Evolutionary conservation across 2,113 vertebrate species (phyloP).

Genomic region (Sarotherodon lohbergeri): DNA sequence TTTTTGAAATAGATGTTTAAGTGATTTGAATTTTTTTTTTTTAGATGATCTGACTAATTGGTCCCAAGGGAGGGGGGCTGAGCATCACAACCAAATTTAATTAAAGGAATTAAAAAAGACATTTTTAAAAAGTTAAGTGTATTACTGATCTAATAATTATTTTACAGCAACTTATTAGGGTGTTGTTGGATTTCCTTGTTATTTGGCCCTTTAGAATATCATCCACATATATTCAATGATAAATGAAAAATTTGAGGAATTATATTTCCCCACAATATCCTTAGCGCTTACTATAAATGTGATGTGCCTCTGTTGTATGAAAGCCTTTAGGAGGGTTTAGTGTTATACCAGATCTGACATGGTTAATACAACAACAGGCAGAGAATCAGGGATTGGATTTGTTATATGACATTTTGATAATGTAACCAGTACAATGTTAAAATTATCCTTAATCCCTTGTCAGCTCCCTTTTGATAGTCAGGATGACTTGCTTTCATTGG

Average conservation of each 20-base stretch:
- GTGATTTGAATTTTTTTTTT: neutral
- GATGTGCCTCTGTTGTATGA: neutral
- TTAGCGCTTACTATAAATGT: neutral
- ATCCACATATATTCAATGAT: neutral
- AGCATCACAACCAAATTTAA: neutral
- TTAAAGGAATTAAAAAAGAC: neutral
- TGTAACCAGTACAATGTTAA: neutral
- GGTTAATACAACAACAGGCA: neutral
- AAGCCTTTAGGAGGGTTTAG: neutral
- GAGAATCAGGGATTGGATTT: neutral
- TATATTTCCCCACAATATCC: neutral
- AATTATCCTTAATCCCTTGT: neutral
- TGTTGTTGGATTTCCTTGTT: neutral
- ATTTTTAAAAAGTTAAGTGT: fast-evolving
- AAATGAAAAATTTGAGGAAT: neutral
- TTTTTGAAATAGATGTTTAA: neutral
- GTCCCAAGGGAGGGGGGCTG: neutral
- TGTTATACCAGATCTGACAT: neutral
- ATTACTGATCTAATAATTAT: neutral
- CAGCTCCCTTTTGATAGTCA: neutral
- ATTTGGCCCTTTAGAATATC: neutral
- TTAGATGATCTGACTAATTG: neutral
- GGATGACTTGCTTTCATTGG: neutral
- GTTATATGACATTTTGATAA: neutral
- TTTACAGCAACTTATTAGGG: neutral